phyloP scores from a whole-genome alignment of 2,888 invertebrate genomes.

The Dexiosoma caninum region DNA sequence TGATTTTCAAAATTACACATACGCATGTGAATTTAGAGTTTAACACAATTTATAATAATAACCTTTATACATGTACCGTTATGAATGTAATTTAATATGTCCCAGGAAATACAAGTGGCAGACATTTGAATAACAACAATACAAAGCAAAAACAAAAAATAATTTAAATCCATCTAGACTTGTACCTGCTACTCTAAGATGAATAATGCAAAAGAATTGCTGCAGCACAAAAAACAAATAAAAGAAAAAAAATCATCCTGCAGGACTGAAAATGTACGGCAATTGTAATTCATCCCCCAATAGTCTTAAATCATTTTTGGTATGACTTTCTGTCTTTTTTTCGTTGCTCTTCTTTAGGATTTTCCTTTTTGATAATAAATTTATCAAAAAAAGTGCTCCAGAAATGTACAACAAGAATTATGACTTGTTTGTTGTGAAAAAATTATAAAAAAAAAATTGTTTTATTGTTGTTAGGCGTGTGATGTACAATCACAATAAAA shows the following conservation, averaged over 20 bases:
- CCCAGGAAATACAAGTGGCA: conserved; percentile 58
- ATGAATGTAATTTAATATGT: conserved; percentile 65
- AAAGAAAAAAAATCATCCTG: conserved; percentile 47
- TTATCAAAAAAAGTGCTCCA: conserved; percentile 46
- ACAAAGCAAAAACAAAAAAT: neutral
- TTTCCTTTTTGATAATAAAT: conserved; percentile 64
- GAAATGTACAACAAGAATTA: conserved; percentile 52
- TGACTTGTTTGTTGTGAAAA: conserved; percentile 57
- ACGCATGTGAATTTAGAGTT: no score
- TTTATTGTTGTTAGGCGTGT: conserved; percentile 63
- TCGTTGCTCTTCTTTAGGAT: conserved; percentile 28
- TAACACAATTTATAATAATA: neutral
- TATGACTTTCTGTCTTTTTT: conserved; percentile 35
- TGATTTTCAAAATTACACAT: no score
- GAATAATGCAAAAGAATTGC: conserved; percentile 42
- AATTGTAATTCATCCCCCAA: conserved; percentile 48
- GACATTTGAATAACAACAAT: conserved; percentile 26
- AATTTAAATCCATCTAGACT: conserved; percentile 21
- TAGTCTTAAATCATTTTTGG: conserved; percentile 55
- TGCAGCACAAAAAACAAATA: conserved; percentile 26
- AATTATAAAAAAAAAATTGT: conserved; percentile 52
- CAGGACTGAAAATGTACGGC: conserved; percentile 41
- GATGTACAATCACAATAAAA: conserved; percentile 53
- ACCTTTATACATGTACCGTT: neutral
- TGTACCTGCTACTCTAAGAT: conserved; percentile 52